These are phyloP conservation scores for Sebastiscus tertius DNA, from an alignment of 2,797 vertebrate species.

Conservation along the genomic window DNA sequence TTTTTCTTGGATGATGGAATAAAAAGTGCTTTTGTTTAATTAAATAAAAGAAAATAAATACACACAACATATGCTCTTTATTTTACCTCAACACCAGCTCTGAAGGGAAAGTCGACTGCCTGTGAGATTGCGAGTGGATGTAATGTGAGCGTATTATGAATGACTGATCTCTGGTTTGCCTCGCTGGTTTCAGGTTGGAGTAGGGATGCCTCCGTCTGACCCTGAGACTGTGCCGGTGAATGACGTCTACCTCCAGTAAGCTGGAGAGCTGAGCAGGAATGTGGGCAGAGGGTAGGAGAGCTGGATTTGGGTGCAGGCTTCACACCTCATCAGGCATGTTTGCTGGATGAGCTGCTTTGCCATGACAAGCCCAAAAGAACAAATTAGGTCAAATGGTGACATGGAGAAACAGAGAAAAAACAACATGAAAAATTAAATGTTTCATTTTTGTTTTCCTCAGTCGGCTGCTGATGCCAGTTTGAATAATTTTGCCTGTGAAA, in stretches of 20 bases:
- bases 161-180: constrained; percentile 47
- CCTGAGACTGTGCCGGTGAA: constrained; percentile 52
- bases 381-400: constrained; percentile 82
- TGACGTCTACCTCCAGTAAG: constrained; percentile 59
- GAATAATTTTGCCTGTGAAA: constrained; percentile 58
- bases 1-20: constrained; percentile 9
- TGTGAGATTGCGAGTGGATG: not conserved
- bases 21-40: constrained; percentile 9
- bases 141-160: constrained; percentile 24
- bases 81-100: not conserved
- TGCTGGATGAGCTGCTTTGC: constrained; percentile 76
- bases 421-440: constrained; percentile 72
- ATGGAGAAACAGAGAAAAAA: constrained; percentile 62
- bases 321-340: constrained; percentile 79
- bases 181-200: constrained; percentile 53
- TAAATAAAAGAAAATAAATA: constrained; percentile 43
- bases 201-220: constrained; percentile 51
- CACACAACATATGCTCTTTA: not conserved
- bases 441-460: constrained; percentile 60
- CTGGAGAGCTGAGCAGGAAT: constrained; percentile 54
- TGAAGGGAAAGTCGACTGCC: not conserved
- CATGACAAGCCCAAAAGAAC: constrained; percentile 80
- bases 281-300: constrained; percentile 68
- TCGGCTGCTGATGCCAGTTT: constrained; percentile 54
- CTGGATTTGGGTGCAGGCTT: constrained; percentile 71